Conservation (phyloP, 2,797 vertebrate species). For the Scolopax rusticola region DNA sequence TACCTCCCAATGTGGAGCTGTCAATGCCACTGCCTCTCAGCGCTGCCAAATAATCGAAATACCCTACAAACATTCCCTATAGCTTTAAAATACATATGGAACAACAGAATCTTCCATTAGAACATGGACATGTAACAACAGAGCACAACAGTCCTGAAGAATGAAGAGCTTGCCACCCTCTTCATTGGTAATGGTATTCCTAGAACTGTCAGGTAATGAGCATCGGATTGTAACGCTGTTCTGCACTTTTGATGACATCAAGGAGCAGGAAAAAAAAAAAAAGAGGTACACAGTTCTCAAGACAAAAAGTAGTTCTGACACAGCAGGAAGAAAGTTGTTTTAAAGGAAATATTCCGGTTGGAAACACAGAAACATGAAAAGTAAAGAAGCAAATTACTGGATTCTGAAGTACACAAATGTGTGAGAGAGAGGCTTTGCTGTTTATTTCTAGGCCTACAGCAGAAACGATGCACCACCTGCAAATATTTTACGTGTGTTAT, state of each 20-base stretch:
- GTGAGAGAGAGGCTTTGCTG: neutral
- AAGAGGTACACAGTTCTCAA: neutral
- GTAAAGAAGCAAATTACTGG: neutral
- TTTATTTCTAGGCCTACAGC: neutral
- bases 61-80: neutral
- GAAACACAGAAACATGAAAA: neutral
- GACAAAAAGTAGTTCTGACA: neutral
- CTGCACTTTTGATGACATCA: fast-evolving
- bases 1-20: fast-evolving
- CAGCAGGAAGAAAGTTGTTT: neutral
- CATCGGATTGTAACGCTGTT: too few species aligned
- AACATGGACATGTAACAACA: neutral
- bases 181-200: neutral
- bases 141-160: neutral
- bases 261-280: neutral
- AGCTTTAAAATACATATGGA: neutral
- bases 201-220: neutral
- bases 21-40: neutral
- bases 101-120: neutral
- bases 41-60: neutral
- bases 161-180: neutral
- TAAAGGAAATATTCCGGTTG: neutral
- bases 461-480: neutral
- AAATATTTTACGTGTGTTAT: neutral
- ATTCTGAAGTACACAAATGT: neutral